These are phyloP conservation scores for Sula dactylatra DNA, from an alignment of 2,113 vertebrate genomes.

Conservation along the genomic window DNA sequence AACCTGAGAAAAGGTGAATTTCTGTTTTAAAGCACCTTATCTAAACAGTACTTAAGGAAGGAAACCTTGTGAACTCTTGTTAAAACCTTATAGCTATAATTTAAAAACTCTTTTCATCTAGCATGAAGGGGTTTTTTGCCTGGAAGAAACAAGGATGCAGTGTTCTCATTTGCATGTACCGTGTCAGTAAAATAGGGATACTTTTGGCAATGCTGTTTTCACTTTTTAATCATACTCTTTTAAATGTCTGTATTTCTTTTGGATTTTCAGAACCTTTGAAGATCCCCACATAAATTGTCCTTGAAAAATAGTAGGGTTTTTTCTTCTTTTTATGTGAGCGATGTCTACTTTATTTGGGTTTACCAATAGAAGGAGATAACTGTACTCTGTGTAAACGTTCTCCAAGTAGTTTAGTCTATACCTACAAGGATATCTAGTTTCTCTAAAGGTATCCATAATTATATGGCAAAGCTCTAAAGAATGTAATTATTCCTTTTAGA, in stretches of 20 bases:
- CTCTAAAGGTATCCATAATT: neutral
- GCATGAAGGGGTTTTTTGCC: conserved; percentile 8
- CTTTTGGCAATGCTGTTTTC: neutral
- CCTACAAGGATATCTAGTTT: conserved; percentile 8
- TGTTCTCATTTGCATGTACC: conserved; percentile 35
- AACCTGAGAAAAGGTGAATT: conserved; percentile 12
- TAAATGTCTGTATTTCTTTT: neutral
- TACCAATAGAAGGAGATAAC: neutral
- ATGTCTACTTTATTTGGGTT: neutral
- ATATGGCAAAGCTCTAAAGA: neutral
- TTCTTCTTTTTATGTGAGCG: neutral
- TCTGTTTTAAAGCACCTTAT: conserved; percentile 20
- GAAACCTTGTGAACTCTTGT: conserved; percentile 38
- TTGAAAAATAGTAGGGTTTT: neutral
- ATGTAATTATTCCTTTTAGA: conserved; percentile 1
- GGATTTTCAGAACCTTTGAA: neutral
- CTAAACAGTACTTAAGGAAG: conserved; percentile 17
- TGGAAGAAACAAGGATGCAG: conserved; percentile 35
- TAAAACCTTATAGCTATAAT: conserved; percentile 46
- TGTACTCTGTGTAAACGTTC: neutral
- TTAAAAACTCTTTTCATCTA: conserved; percentile 54
- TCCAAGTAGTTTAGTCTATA: neutral
- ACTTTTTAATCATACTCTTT: neutral
- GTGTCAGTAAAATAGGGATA: neutral
- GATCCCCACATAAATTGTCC: neutral